phyloP scores from a whole-genome alignment of 1,140 invertebrate genomes.

The Platyscapa corneri region DNA sequence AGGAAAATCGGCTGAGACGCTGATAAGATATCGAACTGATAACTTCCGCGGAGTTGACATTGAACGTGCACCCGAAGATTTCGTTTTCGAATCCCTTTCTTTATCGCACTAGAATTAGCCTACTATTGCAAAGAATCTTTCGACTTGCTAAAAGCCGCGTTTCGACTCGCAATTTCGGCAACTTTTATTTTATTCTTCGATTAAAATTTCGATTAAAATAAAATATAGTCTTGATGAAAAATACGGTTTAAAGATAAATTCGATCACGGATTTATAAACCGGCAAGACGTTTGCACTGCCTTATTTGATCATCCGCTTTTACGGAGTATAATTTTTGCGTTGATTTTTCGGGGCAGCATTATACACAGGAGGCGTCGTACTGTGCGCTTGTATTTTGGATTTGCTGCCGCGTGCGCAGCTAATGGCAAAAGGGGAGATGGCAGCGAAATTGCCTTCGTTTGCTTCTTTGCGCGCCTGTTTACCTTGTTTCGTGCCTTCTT shows the following conservation, averaged over 20 bases:
- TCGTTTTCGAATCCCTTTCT: too few species aligned
- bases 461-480: constrained; percentile 38
- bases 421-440: constrained; percentile 5
- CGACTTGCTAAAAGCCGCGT: not conserved
- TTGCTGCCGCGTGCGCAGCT: not conserved
- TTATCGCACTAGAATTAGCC: not conserved
- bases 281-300: too few species aligned
- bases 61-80: too few species aligned
- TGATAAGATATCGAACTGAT: too few species aligned
- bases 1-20: not conserved
- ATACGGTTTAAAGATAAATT: too few species aligned
- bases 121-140: not conserved
- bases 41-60: not conserved
- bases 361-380: not conserved
- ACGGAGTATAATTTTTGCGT: not conserved
- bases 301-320: too few species aligned
- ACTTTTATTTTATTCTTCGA: too few species aligned
- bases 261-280: too few species aligned
- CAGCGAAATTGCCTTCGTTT: constrained; percentile 43
- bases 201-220: too few species aligned
- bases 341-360: not conserved
- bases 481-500: constrained; percentile 39
- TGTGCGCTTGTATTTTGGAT: constrained; percentile 12
- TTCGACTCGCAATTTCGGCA: too few species aligned
- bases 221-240: too few species aligned